Base-by-base conservation (phyloP, 2,888 invertebrate genomes). In the Thereva nobilitata region DNA sequence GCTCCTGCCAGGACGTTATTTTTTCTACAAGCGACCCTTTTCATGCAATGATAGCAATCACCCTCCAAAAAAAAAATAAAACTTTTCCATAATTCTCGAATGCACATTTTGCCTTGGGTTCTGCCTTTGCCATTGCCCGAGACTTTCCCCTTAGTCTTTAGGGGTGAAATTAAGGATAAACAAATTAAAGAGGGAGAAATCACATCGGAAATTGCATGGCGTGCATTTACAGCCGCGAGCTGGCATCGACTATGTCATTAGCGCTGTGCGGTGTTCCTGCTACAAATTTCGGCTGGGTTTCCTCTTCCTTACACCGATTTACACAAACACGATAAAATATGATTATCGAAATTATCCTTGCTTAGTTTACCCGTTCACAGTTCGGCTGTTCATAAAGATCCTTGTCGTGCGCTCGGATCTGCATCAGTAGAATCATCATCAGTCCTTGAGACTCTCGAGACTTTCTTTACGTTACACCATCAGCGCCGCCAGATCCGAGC, bases 101-200 rank as follows among this genome's bases (percentile, higher is more conserved):
- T 68, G 68, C 68, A 68, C 68, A 68, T 68, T 68, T 66, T 50
- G 66, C 66, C 68, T 65, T 50, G 61, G 68, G 55, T 41, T 56
- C 52, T 10, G 61, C 38, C 34, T 10, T 57, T 56, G 35, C 34
- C 37, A 49, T 34, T 47, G 49, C 57, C 66, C 6, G 7, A 41
- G 44, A 12, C 44, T 49, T 23, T 23, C 23, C 23, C 23, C 23
- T 23, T 23, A 23, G 23, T 57, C 59, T 42, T 50, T 52, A 41
- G 41, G 47, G 56, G 37, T 42, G 63, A 68, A 68, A 68, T 68
- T 68, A 68, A 66, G 64, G 68, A 68, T 66, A 68, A 68, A 68
- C 68, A 68, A 68, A 68, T 68, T 68, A 68, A 61, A 66, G 66
- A 57, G 35, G 45, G 40, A 37, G 66, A 54, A 59, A 59, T 59